A percentile compares a stretch with the other conserved stretches of the same genome.
Conservation (phyloP, 1,140 invertebrate genomes). For the Proales similis region DNA sequence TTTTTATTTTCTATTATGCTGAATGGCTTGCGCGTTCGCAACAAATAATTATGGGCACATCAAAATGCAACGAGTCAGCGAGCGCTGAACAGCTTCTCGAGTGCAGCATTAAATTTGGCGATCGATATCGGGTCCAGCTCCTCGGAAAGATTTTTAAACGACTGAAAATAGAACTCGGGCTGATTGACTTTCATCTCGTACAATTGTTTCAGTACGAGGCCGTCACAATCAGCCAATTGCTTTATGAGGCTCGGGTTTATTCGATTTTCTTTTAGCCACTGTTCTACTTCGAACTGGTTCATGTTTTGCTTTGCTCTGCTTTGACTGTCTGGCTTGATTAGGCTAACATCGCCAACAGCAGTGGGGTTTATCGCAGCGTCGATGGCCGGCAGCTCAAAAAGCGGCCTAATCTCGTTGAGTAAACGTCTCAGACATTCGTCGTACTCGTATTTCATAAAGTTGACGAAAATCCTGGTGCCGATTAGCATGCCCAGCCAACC, state of each 20-base stretch:
- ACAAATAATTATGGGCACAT: too few relatives aligned
- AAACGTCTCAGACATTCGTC: constrained; percentile 6
- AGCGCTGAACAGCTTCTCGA: constrained; percentile 9
- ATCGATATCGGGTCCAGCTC: constrained; percentile 5
- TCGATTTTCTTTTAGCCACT: constrained; percentile 19
- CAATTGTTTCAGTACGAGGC: constrained; percentile 4
- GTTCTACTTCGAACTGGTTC: background rate
- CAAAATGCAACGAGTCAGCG: too few relatives aligned
- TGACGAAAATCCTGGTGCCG: constrained; percentile 45
- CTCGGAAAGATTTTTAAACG: background rate
- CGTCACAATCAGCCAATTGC: constrained; percentile 4
- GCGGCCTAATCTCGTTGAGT: constrained; percentile 1
- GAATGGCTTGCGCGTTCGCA: too few relatives aligned
- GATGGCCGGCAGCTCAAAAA: too few relatives aligned
- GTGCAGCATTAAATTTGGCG: constrained; percentile 4
- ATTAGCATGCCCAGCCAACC: constrained; percentile 48
- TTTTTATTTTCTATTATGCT: too few relatives aligned
- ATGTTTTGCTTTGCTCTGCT: background rate
- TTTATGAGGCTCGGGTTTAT: background rate
- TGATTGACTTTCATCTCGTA: constrained; percentile 32
- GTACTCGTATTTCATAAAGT: constrained; percentile 38
- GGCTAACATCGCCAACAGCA: too few relatives aligned
- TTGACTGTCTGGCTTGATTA: too few relatives aligned
- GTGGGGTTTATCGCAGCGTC: too few relatives aligned
- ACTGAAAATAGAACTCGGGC: constrained; percentile 30